Conservation (phyloP, 2,113 vertebrate species). For the Melanostigma gelatinosum region DNA sequence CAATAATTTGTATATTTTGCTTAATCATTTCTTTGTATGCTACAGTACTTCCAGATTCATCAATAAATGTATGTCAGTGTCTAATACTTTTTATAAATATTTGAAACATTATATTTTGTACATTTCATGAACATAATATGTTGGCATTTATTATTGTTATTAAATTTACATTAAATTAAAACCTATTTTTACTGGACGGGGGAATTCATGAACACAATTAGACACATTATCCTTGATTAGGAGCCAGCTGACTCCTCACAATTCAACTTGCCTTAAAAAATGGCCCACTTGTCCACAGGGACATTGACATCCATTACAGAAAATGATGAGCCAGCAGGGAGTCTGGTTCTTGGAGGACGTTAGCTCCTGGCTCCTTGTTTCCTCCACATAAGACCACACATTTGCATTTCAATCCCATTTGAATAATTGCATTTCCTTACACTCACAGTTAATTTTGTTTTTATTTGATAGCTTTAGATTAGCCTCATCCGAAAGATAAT, state of each 20-base stretch:
- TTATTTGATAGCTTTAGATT: constrained; percentile 71
- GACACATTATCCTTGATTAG: constrained; percentile 37
- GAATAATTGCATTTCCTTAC: constrained; percentile 71
- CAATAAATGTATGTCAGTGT: background rate
- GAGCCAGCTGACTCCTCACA: constrained; percentile 35
- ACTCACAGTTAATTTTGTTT: constrained; percentile 61
- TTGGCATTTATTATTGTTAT: constrained; percentile 7
- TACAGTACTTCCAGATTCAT: background rate
- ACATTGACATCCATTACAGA: constrained; percentile 59
- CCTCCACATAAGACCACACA: constrained; percentile 33
- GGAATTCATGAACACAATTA: constrained; percentile 28
- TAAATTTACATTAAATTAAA: constrained; percentile 13
- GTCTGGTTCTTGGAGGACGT: constrained; percentile 18
- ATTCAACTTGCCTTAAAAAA: constrained; percentile 19
- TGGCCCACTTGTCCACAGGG: constrained; percentile 49
- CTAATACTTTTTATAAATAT: background rate
- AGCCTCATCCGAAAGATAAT: constrained; percentile 56
- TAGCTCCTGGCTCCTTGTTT: constrained; percentile 36
- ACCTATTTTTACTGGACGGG: background rate
- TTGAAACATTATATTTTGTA: background rate
- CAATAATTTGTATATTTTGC: background rate
- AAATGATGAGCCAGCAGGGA: constrained; percentile 61
- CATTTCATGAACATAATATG: background rate
- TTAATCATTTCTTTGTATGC: background rate
- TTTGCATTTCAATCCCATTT: constrained; percentile 72